Evolutionary conservation across 2,888 invertebrate genomes (phyloP), one percentile per base, ranked within the genome.

Genomic region (Diadegma fenestrale): DNA sequence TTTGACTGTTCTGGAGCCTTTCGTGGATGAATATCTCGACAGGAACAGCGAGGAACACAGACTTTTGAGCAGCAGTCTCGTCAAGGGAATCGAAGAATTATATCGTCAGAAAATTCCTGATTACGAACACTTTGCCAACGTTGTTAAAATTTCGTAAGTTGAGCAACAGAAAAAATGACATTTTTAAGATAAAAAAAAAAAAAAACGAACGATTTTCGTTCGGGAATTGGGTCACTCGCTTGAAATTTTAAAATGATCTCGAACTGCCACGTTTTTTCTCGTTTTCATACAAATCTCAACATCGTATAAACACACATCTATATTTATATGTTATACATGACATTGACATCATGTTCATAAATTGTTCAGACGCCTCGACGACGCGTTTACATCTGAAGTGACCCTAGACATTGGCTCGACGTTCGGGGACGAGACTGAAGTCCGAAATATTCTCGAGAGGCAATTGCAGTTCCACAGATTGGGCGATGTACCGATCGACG

Each of bases 121-220:
- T 19, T 88, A 90, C 75, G 88, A 90, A 58, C 90, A 92, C 58
- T 89, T 89, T 5, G 95, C 96, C 0, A 96, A 95, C 81, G 95
- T 97, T 22, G 95, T 97, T 26, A 95, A 96, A 87, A 96, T 97
- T 91, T 95, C 96, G 97, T 97, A 94, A 96, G 96, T 95, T 43
- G 8, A 19, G 51, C 2, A 2, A 51, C 19, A 1, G 1, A 19
- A 19, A 0, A 8, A 51, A 19, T 19, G 48, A 19, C 8, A 51
- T 19, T 51, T 51, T 51, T 51, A 1, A 37, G 37, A n/a, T 7
- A 48, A 6, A 6, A 48, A 48, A 48, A 7, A n/a, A 6, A 33
- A 8, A 19, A 19, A 51, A 19, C 3, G 10, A 19, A 0, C 4
- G n/a, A 48, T 48, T 19, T 51, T 51, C 19, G 0, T 51, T 19